Conservation (phyloP, 1,140 invertebrate genomes). For the Hycleus phaleratus region DNA sequence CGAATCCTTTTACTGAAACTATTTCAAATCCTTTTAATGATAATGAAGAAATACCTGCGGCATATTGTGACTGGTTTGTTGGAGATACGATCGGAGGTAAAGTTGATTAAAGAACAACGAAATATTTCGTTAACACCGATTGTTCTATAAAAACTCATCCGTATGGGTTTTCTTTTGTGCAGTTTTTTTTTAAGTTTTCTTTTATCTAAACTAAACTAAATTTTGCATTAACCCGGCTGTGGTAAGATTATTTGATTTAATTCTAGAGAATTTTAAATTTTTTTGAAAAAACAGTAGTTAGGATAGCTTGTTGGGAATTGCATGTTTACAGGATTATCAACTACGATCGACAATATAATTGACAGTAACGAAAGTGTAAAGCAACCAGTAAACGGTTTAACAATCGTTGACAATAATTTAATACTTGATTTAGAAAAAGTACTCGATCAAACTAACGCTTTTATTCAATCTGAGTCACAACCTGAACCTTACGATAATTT, state of each 20-base stretch:
- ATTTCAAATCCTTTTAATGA: constrained; percentile 16
- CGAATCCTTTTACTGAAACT: constrained; percentile 12
- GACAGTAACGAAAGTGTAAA: constrained; percentile 33
- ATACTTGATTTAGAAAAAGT: constrained; percentile 21
- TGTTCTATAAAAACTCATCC: constrained; percentile 25
- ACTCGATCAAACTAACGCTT: constrained; percentile 34
- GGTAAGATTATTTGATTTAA: not conserved
- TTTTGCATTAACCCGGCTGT: constrained; percentile 27
- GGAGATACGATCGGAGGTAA: constrained; percentile 35
- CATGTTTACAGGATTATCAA: constrained; percentile 42
- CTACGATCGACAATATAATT: constrained; percentile 32
- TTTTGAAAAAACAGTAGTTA: constrained; percentile 28
- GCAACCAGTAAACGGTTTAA: constrained; percentile 10
- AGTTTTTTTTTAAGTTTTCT: constrained; percentile 28
- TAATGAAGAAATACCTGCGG: constrained; percentile 25
- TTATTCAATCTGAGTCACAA: constrained; percentile 36
- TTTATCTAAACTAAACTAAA: constrained; percentile 5
- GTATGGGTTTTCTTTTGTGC: constrained; percentile 34
- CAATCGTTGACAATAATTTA: constrained; percentile 11
- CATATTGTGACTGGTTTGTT: constrained; percentile 39
- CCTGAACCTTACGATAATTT: constrained; percentile 30
- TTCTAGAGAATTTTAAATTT: not conserved
- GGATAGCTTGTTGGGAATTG: constrained; percentile 40
- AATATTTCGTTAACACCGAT: constrained; percentile 13
- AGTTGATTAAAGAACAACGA: constrained; percentile 10